These are phyloP conservation scores for Saturnia pavonia DNA, from an alignment of 2,888 invertebrate species.

Conservation along the genomic window DNA sequence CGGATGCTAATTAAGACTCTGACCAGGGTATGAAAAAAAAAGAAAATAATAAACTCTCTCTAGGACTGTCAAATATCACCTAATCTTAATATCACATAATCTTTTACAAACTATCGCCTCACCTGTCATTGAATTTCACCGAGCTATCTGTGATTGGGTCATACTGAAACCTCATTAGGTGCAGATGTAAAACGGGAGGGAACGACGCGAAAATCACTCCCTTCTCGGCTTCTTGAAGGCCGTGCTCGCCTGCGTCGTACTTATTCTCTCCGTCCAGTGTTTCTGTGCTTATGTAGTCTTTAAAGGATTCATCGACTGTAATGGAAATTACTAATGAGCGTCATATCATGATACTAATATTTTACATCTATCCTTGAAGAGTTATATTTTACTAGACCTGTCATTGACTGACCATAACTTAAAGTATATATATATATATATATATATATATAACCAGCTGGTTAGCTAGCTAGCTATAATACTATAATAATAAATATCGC, in stretches of 20 bases:
- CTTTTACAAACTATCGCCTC: slow-evolving; percentile 28
- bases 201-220: slow-evolving; percentile 98
- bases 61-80: background rate
- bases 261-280: slow-evolving; percentile 99
- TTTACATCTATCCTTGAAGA: background rate
- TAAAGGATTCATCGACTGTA: slow-evolving; percentile 95
- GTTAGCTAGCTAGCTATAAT: no score
- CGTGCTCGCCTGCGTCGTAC: slow-evolving; percentile 99
- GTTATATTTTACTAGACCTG: no score
- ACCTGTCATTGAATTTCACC: slow-evolving; percentile 96
- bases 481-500: no score
- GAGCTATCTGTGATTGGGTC: slow-evolving; percentile 98
- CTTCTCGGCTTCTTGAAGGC: slow-evolving; percentile 98
- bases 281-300: slow-evolving; percentile 97
- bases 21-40: background rate
- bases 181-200: slow-evolving; percentile 98
- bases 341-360: background rate
- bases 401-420: no score
- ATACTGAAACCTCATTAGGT: slow-evolving; percentile 99
- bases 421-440: no score
- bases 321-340: slow-evolving; percentile 18
- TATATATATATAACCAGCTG: no score
- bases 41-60: no score
- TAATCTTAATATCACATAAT: no score
- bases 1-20: background rate